Percentiles rank a stretch among this genome's conserved stretches.
Evolutionary conservation across 2,888 invertebrate genomes (phyloP).

Genomic region (Eugnorisma glareosa): DNA sequence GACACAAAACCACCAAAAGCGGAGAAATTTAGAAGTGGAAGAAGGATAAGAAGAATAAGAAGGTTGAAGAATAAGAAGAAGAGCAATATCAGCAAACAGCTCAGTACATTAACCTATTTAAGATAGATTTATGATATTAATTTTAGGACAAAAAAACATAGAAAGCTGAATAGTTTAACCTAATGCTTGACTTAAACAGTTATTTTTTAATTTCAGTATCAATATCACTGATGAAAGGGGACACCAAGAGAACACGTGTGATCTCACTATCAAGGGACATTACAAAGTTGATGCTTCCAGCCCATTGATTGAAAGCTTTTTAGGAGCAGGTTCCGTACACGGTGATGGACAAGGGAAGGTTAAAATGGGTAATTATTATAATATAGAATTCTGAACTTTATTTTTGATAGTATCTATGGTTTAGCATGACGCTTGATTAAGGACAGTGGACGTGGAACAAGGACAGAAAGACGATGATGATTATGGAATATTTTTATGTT

Average conservation of each 20-base stretch:
- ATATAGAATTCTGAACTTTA: background rate
- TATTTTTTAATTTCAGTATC: constrained; percentile 65
- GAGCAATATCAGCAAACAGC: background rate
- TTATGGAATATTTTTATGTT: background rate
- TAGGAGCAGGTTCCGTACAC: constrained; percentile 65
- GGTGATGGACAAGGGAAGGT: constrained; percentile 74
- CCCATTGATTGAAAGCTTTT: constrained; percentile 63
- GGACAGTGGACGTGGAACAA: background rate
- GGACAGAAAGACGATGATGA: background rate
- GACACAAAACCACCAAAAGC: background rate
- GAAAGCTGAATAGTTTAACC: background rate
- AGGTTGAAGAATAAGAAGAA: background rate
- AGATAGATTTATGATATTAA: background rate
- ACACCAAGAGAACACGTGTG: constrained; percentile 71
- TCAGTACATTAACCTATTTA: background rate
- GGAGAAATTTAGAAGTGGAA: background rate
- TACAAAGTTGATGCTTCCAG: constrained; percentile 65
- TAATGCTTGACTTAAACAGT: too few species aligned
- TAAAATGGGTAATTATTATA: constrained; percentile 66
- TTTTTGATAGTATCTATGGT: background rate
- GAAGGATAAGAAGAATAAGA: background rate
- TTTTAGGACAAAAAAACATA: background rate
- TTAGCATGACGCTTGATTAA: background rate
- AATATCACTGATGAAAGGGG: constrained; percentile 68
- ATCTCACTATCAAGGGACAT: constrained; percentile 72